These are phyloP conservation scores for Heliconius himera DNA, from an alignment of 1,140 invertebrate species.

Conservation along the genomic window DNA sequence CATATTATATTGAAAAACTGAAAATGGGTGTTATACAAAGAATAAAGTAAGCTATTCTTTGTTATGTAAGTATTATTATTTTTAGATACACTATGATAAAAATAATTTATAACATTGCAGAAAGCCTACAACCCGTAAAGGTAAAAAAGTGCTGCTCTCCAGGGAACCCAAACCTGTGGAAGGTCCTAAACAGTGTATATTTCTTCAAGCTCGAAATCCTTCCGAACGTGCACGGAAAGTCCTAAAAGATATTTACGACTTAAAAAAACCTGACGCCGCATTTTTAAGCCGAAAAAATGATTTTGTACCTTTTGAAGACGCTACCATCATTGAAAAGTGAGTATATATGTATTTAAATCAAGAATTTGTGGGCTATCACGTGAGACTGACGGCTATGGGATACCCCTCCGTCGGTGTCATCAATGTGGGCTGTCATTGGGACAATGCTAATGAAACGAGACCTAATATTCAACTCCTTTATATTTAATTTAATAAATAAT, in stretches of 20 bases:
- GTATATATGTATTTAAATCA: constrained; percentile 25
- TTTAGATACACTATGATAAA: neutral
- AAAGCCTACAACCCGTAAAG: constrained; percentile 94
- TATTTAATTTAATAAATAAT: too few species aligned
- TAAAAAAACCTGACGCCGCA: constrained; percentile 93
- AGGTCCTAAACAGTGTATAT: constrained; percentile 92
- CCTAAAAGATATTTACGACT: constrained; percentile 93
- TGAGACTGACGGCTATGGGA: too few species aligned
- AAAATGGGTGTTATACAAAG: constrained; percentile 75
- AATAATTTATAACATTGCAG: constrained; percentile 75
- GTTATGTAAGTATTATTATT: neutral
- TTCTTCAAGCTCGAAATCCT: constrained; percentile 93
- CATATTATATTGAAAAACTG: neutral
- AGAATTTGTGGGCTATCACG: too few species aligned
- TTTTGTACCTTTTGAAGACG: constrained; percentile 93
- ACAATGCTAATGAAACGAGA: too few species aligned
- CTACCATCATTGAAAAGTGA: constrained; percentile 89
- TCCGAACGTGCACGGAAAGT: constrained; percentile 88
- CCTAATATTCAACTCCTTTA: too few species aligned
- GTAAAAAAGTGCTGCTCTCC: constrained; percentile 91
- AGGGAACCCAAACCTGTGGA: constrained; percentile 95
- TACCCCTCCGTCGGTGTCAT: too few species aligned
- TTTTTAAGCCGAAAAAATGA: constrained; percentile 92
- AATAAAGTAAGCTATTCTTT: constrained; percentile 62
- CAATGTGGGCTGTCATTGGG: too few species aligned